Conservation (phyloP, 2,113 vertebrate genomes). For the Silurus meridionalis region DNA sequence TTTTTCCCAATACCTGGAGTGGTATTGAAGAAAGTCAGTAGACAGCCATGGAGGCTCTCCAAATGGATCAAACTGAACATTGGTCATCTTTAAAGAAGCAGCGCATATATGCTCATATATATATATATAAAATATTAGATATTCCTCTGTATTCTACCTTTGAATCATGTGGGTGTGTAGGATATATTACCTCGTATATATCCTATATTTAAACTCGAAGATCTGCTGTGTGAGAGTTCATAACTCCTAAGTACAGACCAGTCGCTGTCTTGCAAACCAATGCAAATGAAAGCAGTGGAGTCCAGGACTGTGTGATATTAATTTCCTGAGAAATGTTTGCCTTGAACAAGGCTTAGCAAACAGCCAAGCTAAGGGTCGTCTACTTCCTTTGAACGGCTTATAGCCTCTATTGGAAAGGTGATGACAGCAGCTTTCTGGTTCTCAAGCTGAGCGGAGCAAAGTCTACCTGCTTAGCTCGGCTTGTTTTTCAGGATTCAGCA, state of each 20-base stretch:
- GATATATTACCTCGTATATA: conserved; percentile 48
- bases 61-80: neutral
- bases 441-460: conserved; percentile 10
- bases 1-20: neutral
- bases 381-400: neutral
- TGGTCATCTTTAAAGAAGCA: conserved; percentile 22
- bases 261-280: conserved; percentile 57
- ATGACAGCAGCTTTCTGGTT: conserved; percentile 27
- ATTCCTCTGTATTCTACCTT: conserved; percentile 38
- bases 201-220: conserved; percentile 48
- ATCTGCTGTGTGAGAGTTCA: conserved; percentile 4
- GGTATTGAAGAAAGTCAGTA: neutral
- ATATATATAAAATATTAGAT: conserved; percentile 41
- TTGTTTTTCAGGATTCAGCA: conserved; percentile 29
- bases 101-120: conserved; percentile 44
- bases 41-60: conserved; percentile 1
- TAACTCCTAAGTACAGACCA: conserved; percentile 46
- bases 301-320: conserved; percentile 60
- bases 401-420: conserved; percentile 18
- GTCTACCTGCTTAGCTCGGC: conserved; percentile 24
- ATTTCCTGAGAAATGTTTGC: conserved; percentile 45
- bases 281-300: conserved; percentile 61
- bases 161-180: conserved; percentile 53
- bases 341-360: conserved; percentile 36
- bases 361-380: conserved; percentile 3